Evolutionary conservation across 2,797 vertebrate species (phyloP).

Genomic region (Helostoma temminkii): DNA sequence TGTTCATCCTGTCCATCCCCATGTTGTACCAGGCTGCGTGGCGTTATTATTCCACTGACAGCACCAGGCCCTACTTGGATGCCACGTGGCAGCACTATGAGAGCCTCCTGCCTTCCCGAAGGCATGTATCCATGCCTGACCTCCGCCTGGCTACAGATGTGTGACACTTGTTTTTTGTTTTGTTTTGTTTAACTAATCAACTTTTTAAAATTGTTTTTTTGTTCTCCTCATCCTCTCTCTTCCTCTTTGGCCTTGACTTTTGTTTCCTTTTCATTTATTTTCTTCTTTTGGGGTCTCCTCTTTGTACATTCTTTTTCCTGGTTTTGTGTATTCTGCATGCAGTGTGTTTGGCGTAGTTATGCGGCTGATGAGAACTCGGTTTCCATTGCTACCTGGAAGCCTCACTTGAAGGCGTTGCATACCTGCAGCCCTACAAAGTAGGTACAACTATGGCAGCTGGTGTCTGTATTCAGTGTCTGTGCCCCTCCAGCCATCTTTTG

Average conservation of each 20-base stretch:
- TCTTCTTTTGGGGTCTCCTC: constrained; percentile 59
- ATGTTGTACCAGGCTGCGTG: constrained; percentile 87
- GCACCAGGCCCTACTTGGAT: constrained; percentile 85
- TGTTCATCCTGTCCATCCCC: constrained; percentile 40
- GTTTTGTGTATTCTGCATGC: constrained; percentile 83
- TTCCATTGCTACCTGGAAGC: constrained; percentile 99
- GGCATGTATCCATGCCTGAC: constrained; percentile 89
- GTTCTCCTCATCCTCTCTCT: constrained; percentile 71
- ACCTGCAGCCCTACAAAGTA: constrained; percentile 99
- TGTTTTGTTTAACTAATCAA: constrained; percentile 86
- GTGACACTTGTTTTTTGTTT: constrained; percentile 70
- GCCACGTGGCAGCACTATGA: constrained; percentile 89
- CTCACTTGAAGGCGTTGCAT: constrained; percentile 99
- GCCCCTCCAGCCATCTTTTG: constrained; percentile 48
- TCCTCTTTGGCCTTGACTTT: constrained; percentile 34
- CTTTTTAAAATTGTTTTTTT: constrained; percentile 76
- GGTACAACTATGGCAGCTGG: constrained; percentile 90
- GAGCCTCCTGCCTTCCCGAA: constrained; percentile 87
- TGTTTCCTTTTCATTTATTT: constrained; percentile 39
- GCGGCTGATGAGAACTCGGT: constrained; percentile 99
- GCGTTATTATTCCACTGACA: constrained; percentile 89
- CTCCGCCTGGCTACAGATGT: constrained; percentile 56
- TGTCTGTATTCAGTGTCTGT: constrained; percentile 84
- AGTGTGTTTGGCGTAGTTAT: constrained; percentile 99
- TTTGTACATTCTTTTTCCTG: constrained; percentile 59